Percentiles rank a stretch among this genome's conserved stretches.
These are phyloP conservation scores for Rhinatrema bivittatum DNA, from an alignment of 2,797 vertebrate genomes.

Conservation along the genomic window DNA sequence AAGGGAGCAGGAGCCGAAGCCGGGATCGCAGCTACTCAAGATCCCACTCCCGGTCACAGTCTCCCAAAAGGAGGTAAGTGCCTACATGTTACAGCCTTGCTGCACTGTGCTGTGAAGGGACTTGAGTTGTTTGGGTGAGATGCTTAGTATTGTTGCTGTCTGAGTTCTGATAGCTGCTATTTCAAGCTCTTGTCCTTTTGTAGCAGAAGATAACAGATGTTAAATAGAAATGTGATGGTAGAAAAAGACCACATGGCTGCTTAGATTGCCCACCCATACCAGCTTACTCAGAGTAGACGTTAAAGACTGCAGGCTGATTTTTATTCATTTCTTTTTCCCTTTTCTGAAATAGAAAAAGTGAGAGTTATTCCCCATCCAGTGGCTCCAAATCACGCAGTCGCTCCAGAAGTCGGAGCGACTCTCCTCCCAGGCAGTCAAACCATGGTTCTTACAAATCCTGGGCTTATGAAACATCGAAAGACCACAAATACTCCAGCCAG, in stretches of 20 bases:
- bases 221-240: no score
- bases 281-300: no score
- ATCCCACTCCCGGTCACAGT: slow-evolving; percentile 51
- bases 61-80: slow-evolving; percentile 55
- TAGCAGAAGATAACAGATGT: no score
- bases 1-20: slow-evolving; percentile 55
- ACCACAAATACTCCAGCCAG: slow-evolving; percentile 42
- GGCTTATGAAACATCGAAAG: slow-evolving; percentile 49
- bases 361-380: slow-evolving; percentile 57
- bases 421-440: slow-evolving; percentile 52
- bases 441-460: slow-evolving; percentile 45
- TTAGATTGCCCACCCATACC: no score
- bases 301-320: no score
- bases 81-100: fast-evolving
- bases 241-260: no score
- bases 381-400: slow-evolving; percentile 66
- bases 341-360: slow-evolving; percentile 43
- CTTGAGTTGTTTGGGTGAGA: no score
- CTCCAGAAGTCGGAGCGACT: slow-evolving; percentile 64
- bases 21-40: slow-evolving; percentile 58
- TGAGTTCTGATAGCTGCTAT: no score
- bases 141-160: no score
- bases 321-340: not conserved
- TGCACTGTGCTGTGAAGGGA: no score
- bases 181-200: no score